Evolutionary conservation across 2,797 vertebrate genomes (phyloP).

Genomic region (Meriones psammophilus): DNA sequence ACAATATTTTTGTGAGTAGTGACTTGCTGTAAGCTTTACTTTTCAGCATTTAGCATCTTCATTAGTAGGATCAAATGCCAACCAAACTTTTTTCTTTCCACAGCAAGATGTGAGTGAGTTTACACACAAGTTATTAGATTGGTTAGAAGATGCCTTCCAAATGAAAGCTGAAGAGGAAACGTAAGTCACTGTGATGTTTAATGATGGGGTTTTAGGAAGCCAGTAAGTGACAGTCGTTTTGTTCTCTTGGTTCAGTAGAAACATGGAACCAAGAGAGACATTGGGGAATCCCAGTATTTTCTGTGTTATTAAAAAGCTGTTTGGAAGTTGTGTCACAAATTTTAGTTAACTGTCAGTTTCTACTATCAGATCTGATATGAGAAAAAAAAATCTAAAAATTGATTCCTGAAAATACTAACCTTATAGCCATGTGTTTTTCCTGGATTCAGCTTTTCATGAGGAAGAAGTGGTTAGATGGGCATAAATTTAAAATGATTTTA

Average conservation of each 20-base stretch:
- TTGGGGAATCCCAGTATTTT: not conserved
- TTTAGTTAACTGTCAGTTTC: not conserved
- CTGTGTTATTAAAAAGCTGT: not conserved
- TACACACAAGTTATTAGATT: slow-evolving; percentile 98
- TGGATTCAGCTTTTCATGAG: not conserved
- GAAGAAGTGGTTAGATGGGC: not conserved
- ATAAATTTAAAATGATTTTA: not conserved
- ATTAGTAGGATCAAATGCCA: slow-evolving; percentile 26
- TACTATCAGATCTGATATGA: not conserved
- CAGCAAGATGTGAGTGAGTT: slow-evolving; percentile 99
- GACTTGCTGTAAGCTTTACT: slow-evolving; percentile 31
- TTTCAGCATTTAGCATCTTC: slow-evolving; percentile 38
- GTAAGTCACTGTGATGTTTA: slow-evolving; percentile 87
- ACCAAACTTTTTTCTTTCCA: slow-evolving; percentile 79
- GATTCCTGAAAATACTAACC: not conserved
- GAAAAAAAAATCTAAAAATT: not conserved
- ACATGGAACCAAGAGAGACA: not conserved
- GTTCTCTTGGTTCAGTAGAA: not conserved
- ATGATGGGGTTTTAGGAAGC: not conserved
- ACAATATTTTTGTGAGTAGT: slow-evolving; percentile 9
- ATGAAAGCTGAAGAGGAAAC: slow-evolving; percentile 98
- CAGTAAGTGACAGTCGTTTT: not conserved
- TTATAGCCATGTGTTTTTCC: not conserved
- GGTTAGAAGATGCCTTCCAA: slow-evolving; percentile 99
- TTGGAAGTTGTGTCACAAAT: slow-evolving; percentile 8